Percentiles rank a stretch among this genome's conserved stretches.
Evolutionary conservation across 1,140 invertebrate genomes (phyloP).

Genomic region (Ditylenchus dipsaci): DNA sequence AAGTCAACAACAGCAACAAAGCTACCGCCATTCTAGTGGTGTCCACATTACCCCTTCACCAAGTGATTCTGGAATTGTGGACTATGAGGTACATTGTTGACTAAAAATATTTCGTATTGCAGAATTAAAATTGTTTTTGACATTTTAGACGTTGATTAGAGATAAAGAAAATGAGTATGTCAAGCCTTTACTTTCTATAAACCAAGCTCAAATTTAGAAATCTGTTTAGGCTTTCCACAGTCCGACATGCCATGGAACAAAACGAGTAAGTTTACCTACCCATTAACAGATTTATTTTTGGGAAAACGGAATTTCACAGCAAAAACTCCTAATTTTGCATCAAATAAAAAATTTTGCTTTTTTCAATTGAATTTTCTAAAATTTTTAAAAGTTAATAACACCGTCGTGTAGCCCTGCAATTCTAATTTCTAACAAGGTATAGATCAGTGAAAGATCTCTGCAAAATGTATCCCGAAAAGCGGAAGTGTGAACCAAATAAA

Average conservation of each 20-base stretch:
- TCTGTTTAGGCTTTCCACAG: conserved; percentile 44
- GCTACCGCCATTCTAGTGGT: conserved; percentile 26
- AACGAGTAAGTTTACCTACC: conserved; percentile 26
- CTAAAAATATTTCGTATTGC: conserved; percentile 15
- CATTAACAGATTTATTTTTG: too few species aligned
- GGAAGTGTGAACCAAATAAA: too few species aligned
- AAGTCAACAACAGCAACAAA: background rate
- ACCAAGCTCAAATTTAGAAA: conserved; percentile 20
- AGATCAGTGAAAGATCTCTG: too few species aligned
- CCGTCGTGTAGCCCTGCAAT: too few species aligned
- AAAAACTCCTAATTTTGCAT: too few species aligned
- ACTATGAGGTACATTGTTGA: conserved; percentile 35
- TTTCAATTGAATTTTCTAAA: too few species aligned
- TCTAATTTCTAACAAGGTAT: too few species aligned
- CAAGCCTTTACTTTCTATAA: background rate
- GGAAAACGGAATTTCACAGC: too few species aligned
- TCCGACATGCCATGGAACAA: conserved; percentile 47
- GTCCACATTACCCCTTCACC: conserved; percentile 50
- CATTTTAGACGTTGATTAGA: conserved; percentile 10
- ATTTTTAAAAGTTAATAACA: too few species aligned
- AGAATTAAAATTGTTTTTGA: too few species aligned
- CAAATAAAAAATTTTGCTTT: too few species aligned
- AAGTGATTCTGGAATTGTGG: conserved; percentile 48
- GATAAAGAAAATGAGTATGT: background rate
- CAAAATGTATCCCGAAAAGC: too few species aligned